Conservation (phyloP, 2,797 vertebrate genomes). For the Pipistrellus pipistrellus region DNA sequence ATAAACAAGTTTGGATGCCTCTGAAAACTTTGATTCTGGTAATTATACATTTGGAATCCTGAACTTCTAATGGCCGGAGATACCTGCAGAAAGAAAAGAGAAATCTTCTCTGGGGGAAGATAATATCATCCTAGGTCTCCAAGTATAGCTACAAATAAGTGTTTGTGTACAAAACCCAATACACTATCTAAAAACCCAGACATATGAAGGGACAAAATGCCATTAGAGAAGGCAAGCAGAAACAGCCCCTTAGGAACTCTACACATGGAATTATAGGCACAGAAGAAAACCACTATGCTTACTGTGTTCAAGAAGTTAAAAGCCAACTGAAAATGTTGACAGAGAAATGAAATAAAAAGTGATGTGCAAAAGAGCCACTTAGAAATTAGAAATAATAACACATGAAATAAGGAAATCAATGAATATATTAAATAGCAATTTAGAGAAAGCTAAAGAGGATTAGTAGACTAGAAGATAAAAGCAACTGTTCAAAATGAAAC, state of each 20-base stretch:
- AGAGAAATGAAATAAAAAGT: conserved; percentile 52
- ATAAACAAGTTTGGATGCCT: conserved; percentile 23
- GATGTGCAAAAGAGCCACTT: background rate
- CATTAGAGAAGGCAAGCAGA: conserved; percentile 13
- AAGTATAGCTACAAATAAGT: background rate
- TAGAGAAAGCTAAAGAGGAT: conserved; percentile 21
- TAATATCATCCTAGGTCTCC: background rate
- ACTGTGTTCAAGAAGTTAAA: background rate
- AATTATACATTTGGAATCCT: background rate
- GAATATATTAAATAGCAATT: background rate
- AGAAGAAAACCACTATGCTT: background rate
- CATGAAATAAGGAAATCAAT: conserved; percentile 44
- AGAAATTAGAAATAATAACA: conserved; percentile 3
- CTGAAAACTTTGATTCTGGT: conserved; percentile 32
- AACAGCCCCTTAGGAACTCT: background rate
- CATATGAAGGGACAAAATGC: background rate
- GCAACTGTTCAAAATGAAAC: background rate
- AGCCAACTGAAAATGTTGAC: background rate
- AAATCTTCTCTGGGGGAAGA: background rate
- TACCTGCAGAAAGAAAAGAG: background rate
- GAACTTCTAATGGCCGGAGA: background rate
- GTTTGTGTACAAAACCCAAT: background rate
- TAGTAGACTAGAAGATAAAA: conserved; percentile 2
- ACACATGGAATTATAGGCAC: background rate
- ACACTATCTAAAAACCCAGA: conserved; percentile 23